A percentile compares a stretch with the other conserved stretches of the same genome.
Conservation (phyloP, 2,113 vertebrate species). For the Proterorhinus semilunaris region DNA sequence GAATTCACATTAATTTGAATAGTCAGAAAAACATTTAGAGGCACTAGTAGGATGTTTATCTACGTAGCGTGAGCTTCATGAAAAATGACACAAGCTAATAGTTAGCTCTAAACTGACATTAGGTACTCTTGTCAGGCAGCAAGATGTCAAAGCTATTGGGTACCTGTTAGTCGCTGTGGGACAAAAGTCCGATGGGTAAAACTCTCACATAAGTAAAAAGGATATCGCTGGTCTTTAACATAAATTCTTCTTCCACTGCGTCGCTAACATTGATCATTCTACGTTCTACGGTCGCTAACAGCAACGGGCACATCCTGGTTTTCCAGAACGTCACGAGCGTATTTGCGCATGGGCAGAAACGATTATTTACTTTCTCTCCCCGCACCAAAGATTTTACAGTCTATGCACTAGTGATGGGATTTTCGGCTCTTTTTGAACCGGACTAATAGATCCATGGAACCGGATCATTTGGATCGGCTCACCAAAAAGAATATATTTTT, state of each 20-base stretch:
- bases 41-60: neutral
- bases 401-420: too few relatives aligned
- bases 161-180: neutral
- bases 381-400: too few relatives aligned
- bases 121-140: neutral
- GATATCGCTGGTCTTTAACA: neutral
- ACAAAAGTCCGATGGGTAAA: neutral
- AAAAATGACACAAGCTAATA: conserved; percentile 6
- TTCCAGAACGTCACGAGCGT: conserved; percentile 9
- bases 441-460: too few relatives aligned
- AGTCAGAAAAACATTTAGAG: neutral
- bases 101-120: neutral
- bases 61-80: neutral
- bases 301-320: conserved; percentile 35
- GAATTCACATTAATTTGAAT: too few relatives aligned
- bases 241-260: neutral
- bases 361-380: too few relatives aligned
- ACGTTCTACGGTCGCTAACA: neutral
- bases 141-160: neutral
- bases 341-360: conserved; percentile 15
- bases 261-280: neutral
- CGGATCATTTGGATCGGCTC: too few relatives aligned
- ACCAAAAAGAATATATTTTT: too few relatives aligned
- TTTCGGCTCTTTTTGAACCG: too few relatives aligned
- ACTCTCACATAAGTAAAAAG: neutral